These are phyloP conservation scores for Toxonevra muliebris DNA, from an alignment of 2,888 invertebrate genomes.

Conservation along the genomic window DNA sequence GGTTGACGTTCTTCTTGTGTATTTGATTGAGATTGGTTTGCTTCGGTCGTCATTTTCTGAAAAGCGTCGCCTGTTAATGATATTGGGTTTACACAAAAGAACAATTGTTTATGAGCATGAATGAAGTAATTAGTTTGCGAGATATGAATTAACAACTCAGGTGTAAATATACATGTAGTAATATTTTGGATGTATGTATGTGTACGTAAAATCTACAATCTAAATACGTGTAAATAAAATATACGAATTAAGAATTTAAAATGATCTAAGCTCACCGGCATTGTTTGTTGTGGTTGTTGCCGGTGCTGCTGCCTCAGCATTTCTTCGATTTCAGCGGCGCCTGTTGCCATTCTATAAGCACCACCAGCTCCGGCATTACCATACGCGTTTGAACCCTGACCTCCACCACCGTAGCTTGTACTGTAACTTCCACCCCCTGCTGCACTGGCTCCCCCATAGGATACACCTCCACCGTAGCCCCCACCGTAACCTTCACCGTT, in stretches of 20 bases:
- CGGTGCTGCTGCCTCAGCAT: slow-evolving; percentile 51
- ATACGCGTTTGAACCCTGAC: slow-evolving; percentile 35
- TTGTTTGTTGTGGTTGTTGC: slow-evolving; percentile 17
- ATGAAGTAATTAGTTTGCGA: slow-evolving; percentile 40
- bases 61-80: slow-evolving; percentile 65
- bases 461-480: slow-evolving; percentile 29
- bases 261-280: slow-evolving; percentile 48
- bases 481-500: slow-evolving; percentile 37
- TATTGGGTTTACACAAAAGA: slow-evolving; percentile 48
- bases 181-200: neutral
- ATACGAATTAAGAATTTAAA: slow-evolving; percentile 12
- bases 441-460: slow-evolving; percentile 39
- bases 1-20: slow-evolving; percentile 28
- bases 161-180: neutral
- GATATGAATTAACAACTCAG: slow-evolving; percentile 13
- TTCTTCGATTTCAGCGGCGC: slow-evolving; percentile 50
- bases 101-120: slow-evolving; percentile 53
- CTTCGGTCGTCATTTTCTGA: slow-evolving; percentile 54
- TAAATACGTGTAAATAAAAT: neutral
- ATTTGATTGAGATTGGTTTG: slow-evolving; percentile 30
- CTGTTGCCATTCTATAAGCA: slow-evolving; percentile 52
- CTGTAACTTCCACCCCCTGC: slow-evolving; percentile 31
- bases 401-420: slow-evolving; percentile 32
- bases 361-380: slow-evolving; percentile 37
- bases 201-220: slow-evolving; percentile 1